Evolutionary conservation across 2,888 invertebrate species (phyloP).

Genomic region (Nephrotoma flavescens): DNA sequence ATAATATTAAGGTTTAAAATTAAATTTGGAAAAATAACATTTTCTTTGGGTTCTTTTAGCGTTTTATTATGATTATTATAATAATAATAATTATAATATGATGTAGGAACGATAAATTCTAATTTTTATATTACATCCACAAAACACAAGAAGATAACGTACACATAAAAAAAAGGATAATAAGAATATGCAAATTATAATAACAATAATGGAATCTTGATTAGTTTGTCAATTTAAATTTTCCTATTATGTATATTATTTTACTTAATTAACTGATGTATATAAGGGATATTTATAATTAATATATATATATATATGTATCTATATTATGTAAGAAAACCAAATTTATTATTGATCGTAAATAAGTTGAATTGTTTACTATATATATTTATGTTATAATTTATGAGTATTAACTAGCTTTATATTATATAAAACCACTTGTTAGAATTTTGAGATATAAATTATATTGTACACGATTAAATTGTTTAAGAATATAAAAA

Average conservation of each 20-base stretch:
- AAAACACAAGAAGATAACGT: background rate
- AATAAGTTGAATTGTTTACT: background rate
- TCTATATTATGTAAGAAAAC: background rate
- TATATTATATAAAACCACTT: background rate
- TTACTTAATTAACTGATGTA: background rate
- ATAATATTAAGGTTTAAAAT: background rate
- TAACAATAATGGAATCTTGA: background rate
- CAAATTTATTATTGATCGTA: background rate
- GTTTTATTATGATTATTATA: background rate
- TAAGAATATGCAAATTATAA: background rate
- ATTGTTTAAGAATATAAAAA: background rate
- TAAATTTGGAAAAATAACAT: background rate
- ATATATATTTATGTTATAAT: background rate
- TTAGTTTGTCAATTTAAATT: background rate
- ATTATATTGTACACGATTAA: background rate
- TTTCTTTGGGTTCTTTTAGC: background rate
- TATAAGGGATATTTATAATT: background rate
- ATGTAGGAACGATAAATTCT: background rate
- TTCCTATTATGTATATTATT: background rate
- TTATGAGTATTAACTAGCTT: too few species aligned
- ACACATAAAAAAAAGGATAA: background rate
- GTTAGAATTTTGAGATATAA: background rate
- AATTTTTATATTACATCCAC: background rate
- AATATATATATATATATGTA: background rate
- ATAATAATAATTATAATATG: background rate